Base-by-base conservation (phyloP, 2,113 vertebrate species). In the Cyprinus carpio region DNA sequence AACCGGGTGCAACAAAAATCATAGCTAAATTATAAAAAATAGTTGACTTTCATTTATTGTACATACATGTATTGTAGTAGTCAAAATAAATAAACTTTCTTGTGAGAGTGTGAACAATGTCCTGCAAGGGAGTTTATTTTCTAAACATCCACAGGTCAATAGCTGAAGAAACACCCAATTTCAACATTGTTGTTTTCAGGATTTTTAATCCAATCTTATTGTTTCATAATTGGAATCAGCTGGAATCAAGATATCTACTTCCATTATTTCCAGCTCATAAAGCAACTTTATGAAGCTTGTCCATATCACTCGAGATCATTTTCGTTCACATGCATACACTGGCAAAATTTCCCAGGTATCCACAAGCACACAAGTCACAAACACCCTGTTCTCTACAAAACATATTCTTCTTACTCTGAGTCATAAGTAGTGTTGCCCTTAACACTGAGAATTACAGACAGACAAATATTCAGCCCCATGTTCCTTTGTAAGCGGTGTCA, bases 241-340 rank as follows among this genome's bases (percentile, higher is more conserved):
- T 77, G 85, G 75, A 64, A 75, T 84, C 49, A 71, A 84, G 82
- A 82, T 75, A 86, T 83, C 62, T 82, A 75, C 75, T 88, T 81
- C 69, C 69, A 86, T 84, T 88, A 88, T 86, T 88, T 88, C 82
- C 76, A 56, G 82, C 71, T 88, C 87, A 86, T 77, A 81, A 83
- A 86, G 87, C 84, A 87, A 43, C 72, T 60, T 86, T 77, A 84
- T 87, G 86, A 81, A 86, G 76, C 84, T 82, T 84, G 76, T 62
- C 86, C 76, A 10, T 81, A 78, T 71, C 34, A 79, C 82, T 77
- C 46, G 7, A 71, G 71, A 60, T 65, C 75, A 82, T 85, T 84
- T 85, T 51, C 46, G 34, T 86, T 75, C 37, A 43, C 56, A 37
- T 7, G 67, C 6, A 62, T 13, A 20, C 83, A 69, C 58, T 64